phyloP scores from a whole-genome alignment of 2,888 invertebrate species.

The Emmelina monodactyla region DNA sequence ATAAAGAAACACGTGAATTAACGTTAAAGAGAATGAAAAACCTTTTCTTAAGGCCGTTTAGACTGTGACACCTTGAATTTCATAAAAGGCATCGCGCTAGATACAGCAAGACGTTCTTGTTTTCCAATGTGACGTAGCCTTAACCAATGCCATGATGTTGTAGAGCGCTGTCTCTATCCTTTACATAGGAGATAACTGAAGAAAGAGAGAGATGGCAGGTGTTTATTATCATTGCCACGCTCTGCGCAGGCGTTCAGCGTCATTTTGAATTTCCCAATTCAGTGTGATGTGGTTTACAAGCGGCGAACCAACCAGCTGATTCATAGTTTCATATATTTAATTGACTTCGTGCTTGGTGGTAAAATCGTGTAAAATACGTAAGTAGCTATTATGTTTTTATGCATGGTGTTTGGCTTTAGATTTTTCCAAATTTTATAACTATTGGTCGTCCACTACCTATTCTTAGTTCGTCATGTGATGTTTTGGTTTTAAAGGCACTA shows the following conservation, averaged over 20 bases:
- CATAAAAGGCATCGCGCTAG: conserved; percentile 9
- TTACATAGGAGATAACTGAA: conserved; percentile 3
- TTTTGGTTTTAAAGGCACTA: too few relatives aligned
- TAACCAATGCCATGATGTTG: conserved; percentile 2
- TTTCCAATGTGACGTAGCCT: conserved; percentile 29
- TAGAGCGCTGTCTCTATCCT: conserved; percentile 19
- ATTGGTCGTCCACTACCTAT: too few relatives aligned
- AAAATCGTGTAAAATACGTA: conserved; percentile 7
- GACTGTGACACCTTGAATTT: conserved; percentile 21
- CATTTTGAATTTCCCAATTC: conserved; percentile 23
- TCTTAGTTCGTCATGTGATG: too few relatives aligned
- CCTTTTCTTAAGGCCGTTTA: background rate
- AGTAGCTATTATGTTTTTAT: conserved; percentile 13
- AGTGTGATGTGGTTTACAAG: conserved; percentile 24
- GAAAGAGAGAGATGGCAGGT: conserved; percentile 13
- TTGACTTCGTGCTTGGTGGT: conserved; percentile 7
- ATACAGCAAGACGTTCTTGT: conserved; percentile 26
- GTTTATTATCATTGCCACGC: conserved; percentile 4
- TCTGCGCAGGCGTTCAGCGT: conserved; percentile 30
- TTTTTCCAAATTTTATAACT: too few relatives aligned
- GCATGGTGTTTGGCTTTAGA: too few relatives aligned
- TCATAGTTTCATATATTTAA: conserved; percentile 18
- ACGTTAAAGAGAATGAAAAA: conserved; percentile 24
- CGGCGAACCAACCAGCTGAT: conserved; percentile 20
- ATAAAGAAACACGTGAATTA: too few relatives aligned